phyloP scores from a whole-genome alignment of 2,888 invertebrate species.

The Laspeyria flexula region DNA sequence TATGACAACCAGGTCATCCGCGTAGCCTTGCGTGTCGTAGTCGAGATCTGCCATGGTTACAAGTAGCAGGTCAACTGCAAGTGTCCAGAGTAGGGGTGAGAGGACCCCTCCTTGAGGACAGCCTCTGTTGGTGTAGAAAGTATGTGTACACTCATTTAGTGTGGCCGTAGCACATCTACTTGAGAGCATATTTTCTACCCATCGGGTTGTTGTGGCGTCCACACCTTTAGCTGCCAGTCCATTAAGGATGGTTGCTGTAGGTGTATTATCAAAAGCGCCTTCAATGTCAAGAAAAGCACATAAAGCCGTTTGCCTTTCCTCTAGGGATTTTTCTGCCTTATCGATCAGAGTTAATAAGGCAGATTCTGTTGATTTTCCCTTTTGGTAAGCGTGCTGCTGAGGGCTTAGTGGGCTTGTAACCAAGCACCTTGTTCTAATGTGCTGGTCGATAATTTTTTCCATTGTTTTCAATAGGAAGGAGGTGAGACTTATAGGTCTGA shows the following conservation, averaged over 20 bases:
- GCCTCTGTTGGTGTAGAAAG: too few species aligned
- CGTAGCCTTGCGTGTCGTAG: too few species aligned
- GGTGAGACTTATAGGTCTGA: not conserved
- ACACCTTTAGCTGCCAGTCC: not conserved
- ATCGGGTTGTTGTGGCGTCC: not conserved
- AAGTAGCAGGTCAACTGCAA: too few species aligned
- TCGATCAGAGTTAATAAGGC: not conserved
- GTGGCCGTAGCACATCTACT: too few species aligned
- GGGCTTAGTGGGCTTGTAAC: not conserved
- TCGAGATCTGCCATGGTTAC: too few species aligned
- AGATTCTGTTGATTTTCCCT: not conserved
- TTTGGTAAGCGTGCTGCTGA: not conserved
- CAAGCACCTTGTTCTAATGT: not conserved
- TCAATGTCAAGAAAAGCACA: not conserved
- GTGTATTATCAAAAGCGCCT: not conserved
- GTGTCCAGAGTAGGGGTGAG: too few species aligned
- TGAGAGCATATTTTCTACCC: not conserved
- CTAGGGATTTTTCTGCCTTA: not conserved
- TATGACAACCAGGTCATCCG: too few species aligned
- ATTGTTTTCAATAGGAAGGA: too few species aligned
- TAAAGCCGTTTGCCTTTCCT: not conserved
- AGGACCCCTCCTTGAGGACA: too few species aligned
- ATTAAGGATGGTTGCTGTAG: not conserved
- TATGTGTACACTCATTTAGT: too few species aligned
- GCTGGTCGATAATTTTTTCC: too few species aligned